Evolutionary conservation across 1,140 invertebrate genomes (phyloP).

Genomic region (Zaprionus kolodkinae): DNA sequence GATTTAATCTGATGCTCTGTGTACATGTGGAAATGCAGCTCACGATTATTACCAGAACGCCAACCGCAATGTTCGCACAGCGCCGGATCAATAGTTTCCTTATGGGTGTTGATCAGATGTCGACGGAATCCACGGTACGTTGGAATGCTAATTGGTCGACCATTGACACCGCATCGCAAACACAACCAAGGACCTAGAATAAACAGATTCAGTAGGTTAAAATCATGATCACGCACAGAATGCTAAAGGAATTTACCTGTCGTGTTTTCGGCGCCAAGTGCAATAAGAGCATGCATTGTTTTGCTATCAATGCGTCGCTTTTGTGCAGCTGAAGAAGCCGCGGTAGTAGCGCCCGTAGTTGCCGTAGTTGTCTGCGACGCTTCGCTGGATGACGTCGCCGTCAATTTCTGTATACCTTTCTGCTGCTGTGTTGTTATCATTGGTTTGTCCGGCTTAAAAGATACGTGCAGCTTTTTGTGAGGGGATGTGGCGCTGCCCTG

Average conservation of each 20-base stretch:
- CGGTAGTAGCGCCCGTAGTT: constrained; percentile 58
- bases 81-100: constrained; percentile 90
- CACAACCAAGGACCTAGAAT: constrained; percentile 88
- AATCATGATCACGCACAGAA: neutral
- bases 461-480: constrained; percentile 69
- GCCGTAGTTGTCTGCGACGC: constrained; percentile 24
- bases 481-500: constrained; percentile 46
- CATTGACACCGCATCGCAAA: constrained; percentile 87
- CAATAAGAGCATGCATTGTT: constrained; percentile 83
- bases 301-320: constrained; percentile 84
- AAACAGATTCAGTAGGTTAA: neutral
- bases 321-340: constrained; percentile 69
- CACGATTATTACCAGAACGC: constrained; percentile 90
- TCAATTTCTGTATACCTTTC: constrained; percentile 35
- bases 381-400: constrained; percentile 14
- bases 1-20: constrained; percentile 91
- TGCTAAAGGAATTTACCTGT: constrained; percentile 59
- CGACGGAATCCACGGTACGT: constrained; percentile 91
- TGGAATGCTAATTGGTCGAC: constrained; percentile 88
- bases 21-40: constrained; percentile 92
- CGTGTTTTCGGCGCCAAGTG: constrained; percentile 86
- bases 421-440: constrained; percentile 68
- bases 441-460: constrained; percentile 67
- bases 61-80: constrained; percentile 94
- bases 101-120: constrained; percentile 92